Base-by-base conservation (phyloP, 2,888 invertebrate species). In the Scelioninae gen. 2 region DNA sequence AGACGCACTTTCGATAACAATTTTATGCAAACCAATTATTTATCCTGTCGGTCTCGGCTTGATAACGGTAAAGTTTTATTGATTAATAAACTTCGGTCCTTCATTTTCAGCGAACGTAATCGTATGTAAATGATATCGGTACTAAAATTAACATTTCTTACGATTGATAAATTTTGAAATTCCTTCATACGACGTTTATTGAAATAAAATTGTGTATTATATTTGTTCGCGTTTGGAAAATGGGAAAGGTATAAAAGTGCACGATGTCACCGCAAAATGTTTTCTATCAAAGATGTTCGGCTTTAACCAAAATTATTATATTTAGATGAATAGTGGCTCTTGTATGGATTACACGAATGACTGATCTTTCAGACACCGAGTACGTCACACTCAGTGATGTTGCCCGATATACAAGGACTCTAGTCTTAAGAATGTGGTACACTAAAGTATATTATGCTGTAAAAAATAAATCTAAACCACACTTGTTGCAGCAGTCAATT, bases 291-390 rank as follows among this genome's bases (percentile, higher is more conserved):
- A 41, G 46, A 31, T 31, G 61, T 31, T 69, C 61, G 2, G 28
- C 55, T 69, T 69, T 55, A 69, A 69, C 13, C 18, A 53, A 68
- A 45, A 58, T 58, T 25, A 43, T 60, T 53, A 60, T 43, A 68
- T 60, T 60, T 52, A 43, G 35, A 60, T 52, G 53, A 69, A 69
- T 37, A 52, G 52, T 60, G 37, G 11, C 53, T 53, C 46, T 39
- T 60, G 61, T 60, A 39, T 15, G 10, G 53, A 69, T 69, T 69
- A 61, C 69, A 61, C 69, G 69, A 46, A 1, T 69, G 69, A 69
- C 46, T 61, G 46, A 39, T 53, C 52, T 61, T 61, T 69, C 33
- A 37, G 53, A 52, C 22, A 50, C 35, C 9, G 18, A 45, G 60
- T 46, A 65, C 55, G 69, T 69, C 69, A 61, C 53, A 46, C 46